Evolutionary conservation across 2,888 invertebrate species (phyloP).

Genomic region (Strigamia transsilvanica): DNA sequence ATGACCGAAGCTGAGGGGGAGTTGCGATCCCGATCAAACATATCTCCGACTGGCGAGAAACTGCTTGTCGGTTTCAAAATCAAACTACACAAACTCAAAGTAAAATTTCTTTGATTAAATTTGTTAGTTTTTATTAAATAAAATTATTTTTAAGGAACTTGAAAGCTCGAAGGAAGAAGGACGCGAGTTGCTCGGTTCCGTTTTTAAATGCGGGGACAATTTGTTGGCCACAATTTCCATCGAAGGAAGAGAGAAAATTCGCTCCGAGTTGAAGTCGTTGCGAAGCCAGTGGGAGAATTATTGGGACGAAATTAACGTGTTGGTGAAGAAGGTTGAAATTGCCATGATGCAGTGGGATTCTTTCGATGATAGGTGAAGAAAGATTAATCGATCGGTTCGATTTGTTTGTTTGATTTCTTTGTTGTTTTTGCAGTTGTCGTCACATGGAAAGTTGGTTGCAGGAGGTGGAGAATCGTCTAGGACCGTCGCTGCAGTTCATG

Average conservation of each 20-base stretch:
- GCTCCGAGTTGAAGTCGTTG: conserved; percentile 80
- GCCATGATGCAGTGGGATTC: conserved; percentile 89
- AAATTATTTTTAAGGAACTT: conserved; percentile 52
- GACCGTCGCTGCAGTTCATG: conserved; percentile 75
- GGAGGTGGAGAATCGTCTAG: conserved; percentile 79
- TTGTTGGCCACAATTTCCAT: conserved; percentile 86
- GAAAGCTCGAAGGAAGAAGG: conserved; percentile 78
- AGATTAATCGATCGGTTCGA: no score
- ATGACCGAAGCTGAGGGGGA: conserved; percentile 77
- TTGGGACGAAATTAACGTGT: conserved; percentile 82
- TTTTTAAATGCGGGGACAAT: conserved; percentile 86
- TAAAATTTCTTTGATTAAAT: conserved; percentile 58
- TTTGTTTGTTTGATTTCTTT: background rate
- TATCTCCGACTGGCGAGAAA: conserved; percentile 71
- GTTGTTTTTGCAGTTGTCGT: conserved; percentile 71
- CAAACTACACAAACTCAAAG: conserved; percentile 79
- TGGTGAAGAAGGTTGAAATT: conserved; percentile 87
- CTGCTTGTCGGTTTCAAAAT: conserved; percentile 73
- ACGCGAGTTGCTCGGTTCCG: conserved; percentile 78
- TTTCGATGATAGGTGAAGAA: conserved; percentile 77
- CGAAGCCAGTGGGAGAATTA: conserved; percentile 85
- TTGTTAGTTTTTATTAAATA: background rate
- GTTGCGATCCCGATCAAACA: conserved; percentile 74
- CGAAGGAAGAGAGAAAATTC: conserved; percentile 84
- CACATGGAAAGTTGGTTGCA: conserved; percentile 86